Evolutionary conservation across 1,140 invertebrate genomes (phyloP).

Genomic region (Metopolophium dirhodum): DNA sequence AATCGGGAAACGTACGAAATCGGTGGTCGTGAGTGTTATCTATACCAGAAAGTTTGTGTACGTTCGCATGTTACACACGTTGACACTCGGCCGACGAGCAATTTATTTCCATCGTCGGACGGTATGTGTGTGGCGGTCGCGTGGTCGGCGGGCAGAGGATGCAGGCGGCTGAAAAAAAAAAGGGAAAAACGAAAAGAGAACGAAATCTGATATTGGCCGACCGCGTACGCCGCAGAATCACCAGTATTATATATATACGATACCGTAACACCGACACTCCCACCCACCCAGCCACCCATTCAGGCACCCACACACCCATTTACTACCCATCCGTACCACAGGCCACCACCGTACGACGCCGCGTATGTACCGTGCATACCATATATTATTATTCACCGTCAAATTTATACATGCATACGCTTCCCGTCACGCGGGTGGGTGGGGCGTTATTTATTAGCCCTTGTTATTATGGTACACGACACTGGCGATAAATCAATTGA

Average conservation of each 20-base stretch:
- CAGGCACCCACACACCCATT: not conserved
- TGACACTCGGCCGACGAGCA: constrained; percentile 19
- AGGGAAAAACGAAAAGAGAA: not conserved
- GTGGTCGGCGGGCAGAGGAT: too few relatives aligned
- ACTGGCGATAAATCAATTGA: constrained; percentile 34
- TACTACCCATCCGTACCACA: not conserved
- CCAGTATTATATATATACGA: not conserved
- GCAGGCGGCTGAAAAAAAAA: not conserved
- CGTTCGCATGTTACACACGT: not conserved
- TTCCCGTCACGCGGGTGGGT: not conserved
- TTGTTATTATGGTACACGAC: constrained; percentile 17
- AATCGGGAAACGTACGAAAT: not conserved
- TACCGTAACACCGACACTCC: not conserved
- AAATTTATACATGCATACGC: constrained; percentile 5
- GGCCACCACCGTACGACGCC: not conserved
- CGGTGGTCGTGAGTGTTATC: not conserved
- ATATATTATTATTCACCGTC: constrained; percentile 35
- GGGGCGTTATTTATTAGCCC: constrained; percentile 26
- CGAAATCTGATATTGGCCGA: constrained; percentile 12
- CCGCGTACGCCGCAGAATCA: not conserved
- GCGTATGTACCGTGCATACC: not conserved
- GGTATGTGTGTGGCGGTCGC: not conserved
- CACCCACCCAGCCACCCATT: not conserved
- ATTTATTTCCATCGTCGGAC: constrained; percentile 33
- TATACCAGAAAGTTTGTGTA: not conserved